Conservation (phyloP, 2,797 vertebrate species). For the Sebastes goodei region DNA sequence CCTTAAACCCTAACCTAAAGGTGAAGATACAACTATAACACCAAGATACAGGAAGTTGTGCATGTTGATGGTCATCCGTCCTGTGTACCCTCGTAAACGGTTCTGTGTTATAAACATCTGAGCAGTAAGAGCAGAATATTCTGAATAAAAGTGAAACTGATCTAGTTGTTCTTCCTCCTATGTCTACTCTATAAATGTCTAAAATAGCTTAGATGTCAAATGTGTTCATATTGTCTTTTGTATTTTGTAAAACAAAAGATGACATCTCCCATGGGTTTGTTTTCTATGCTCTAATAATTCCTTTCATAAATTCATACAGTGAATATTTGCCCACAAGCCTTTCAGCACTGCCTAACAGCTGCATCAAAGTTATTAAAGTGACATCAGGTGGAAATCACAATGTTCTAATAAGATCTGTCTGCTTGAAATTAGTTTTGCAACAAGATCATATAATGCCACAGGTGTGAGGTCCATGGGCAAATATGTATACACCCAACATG, state of each 20-base stretch:
- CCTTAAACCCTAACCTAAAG: background rate
- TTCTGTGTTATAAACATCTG: background rate
- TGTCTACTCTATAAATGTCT: background rate
- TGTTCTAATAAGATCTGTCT: background rate
- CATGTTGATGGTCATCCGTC: background rate
- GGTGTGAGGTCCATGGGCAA: background rate
- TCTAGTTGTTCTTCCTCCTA: background rate
- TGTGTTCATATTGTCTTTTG: background rate
- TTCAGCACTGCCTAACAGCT: background rate
- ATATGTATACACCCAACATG: background rate
- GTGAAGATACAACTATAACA: background rate
- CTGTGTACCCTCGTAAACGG: background rate
- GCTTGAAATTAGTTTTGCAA: background rate
- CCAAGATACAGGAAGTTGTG: background rate
- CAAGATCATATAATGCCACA: background rate
- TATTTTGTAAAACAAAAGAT: background rate
- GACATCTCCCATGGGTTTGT: background rate
- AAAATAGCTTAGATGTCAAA: background rate
- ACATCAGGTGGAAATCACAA: background rate
- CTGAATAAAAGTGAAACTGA: background rate
- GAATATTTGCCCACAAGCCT: background rate
- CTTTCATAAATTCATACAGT: background rate
- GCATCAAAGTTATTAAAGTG: background rate
- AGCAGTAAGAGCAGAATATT: background rate
- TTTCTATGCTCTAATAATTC: slow-evolving; percentile 3